Evolutionary conservation across 2,113 vertebrate genomes (phyloP).

Genomic region (Thomomys bottae): DNA sequence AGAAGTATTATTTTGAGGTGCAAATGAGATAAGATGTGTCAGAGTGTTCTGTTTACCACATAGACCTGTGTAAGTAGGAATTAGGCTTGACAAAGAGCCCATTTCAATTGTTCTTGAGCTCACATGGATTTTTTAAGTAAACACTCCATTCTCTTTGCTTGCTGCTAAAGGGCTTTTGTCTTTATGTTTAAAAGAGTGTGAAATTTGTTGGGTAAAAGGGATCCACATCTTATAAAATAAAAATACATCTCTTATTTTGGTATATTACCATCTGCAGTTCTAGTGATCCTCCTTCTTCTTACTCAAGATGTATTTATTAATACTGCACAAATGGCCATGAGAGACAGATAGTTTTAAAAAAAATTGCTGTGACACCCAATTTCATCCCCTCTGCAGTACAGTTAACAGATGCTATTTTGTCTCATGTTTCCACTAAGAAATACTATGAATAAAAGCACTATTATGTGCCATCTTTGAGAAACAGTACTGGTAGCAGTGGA

Average conservation of each 20-base stretch:
- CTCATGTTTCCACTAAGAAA: conserved; percentile 4
- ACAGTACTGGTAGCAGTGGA: background rate
- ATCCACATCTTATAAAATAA: background rate
- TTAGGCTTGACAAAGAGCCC: conserved; percentile 26
- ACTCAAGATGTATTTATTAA: conserved; percentile 7
- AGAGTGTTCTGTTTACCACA: conserved; percentile 7
- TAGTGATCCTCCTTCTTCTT: background rate
- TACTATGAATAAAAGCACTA: background rate
- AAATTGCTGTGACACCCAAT: background rate
- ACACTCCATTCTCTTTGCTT: background rate
- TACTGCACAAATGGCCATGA: background rate
- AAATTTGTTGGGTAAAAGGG: background rate
- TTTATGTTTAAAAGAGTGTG: conserved; percentile 48
- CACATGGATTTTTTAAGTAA: conserved; percentile 20
- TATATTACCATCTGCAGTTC: background rate
- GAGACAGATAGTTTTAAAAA: background rate
- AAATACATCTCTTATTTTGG: conserved; percentile 1
- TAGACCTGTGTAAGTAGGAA: conserved; percentile 19
- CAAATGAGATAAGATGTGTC: conserved; percentile 28
- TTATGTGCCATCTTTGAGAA: conserved; percentile 9
- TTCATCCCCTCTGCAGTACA: background rate
- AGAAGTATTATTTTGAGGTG: conserved; percentile 38
- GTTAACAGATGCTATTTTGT: conserved; percentile 36
- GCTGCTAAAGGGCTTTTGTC: conserved; percentile 21
- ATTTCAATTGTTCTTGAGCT: conserved; percentile 12